A percentile compares a stretch with the other conserved stretches of the same genome.
Evolutionary conservation across 2,113 vertebrate genomes (phyloP).

Genomic region (Entelurus aequoreus): DNA sequence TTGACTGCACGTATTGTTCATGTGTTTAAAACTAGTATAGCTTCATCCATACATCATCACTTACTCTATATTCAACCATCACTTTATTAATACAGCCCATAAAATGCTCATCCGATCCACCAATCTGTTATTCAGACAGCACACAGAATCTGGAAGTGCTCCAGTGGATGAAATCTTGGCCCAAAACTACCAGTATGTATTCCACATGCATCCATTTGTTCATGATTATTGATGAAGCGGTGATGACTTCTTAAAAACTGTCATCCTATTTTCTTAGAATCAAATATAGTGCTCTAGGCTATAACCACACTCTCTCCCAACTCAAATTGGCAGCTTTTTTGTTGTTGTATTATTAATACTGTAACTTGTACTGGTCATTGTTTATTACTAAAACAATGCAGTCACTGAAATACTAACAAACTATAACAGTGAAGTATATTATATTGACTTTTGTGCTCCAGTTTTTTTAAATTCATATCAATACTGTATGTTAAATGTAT

Average conservation of each 20-base stretch:
- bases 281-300: too few species aligned
- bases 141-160: conserved; percentile 77
- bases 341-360: too few species aligned
- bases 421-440: too few species aligned
- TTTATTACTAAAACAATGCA: too few species aligned
- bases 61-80: conserved; percentile 34
- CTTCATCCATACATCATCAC: conserved; percentile 33
- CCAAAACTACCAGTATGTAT: conserved; percentile 80
- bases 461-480: too few species aligned
- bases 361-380: too few species aligned
- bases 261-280: background rate
- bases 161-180: conserved; percentile 83
- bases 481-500: too few species aligned
- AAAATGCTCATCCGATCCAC: conserved; percentile 67
- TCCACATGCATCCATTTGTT: conserved; percentile 37
- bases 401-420: too few species aligned
- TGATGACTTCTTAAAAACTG: background rate
- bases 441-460: too few species aligned
- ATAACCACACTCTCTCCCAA: background rate
- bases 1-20: conserved; percentile 29
- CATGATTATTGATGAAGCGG: background rate
- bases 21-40: conserved; percentile 13
- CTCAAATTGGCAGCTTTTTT: too few species aligned
- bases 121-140: conserved; percentile 79
- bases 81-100: conserved; percentile 42